Evolutionary conservation across 2,113 vertebrate species (phyloP).

Genomic region (Rhinopomastus cyanomelas): DNA sequence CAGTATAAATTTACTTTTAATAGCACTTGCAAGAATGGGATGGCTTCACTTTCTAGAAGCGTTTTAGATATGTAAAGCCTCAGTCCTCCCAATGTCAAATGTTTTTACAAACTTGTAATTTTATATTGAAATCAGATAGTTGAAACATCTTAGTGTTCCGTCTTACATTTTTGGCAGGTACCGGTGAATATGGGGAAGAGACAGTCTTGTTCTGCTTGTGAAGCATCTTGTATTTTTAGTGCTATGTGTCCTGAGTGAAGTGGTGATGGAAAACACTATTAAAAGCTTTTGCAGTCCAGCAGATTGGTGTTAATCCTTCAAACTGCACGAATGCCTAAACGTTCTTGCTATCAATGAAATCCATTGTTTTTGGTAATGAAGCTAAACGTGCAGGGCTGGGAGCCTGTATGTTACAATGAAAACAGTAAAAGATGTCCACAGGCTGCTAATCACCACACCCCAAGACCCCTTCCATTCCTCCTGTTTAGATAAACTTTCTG

Average conservation of each 20-base stretch:
- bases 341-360: neutral
- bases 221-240: neutral
- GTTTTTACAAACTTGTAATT: neutral
- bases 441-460: neutral
- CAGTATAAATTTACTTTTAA: neutral
- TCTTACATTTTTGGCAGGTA: neutral
- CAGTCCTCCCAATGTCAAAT: neutral
- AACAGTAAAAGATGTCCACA: neutral
- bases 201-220: neutral
- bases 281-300: neutral
- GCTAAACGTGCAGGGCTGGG: neutral
- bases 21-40: neutral
- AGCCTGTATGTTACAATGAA: neutral
- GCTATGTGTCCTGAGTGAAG: neutral
- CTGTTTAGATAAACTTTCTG: neutral
- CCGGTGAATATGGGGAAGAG: fast-evolving
- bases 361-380: neutral
- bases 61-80: neutral
- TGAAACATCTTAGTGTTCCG: neutral
- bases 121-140: neutral
- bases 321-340: neutral
- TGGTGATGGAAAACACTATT: neutral
- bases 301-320: neutral
- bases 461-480: neutral
- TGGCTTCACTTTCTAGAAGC: neutral